Evolutionary conservation across 2,797 vertebrate species (phyloP).

Genomic region (Typhlichthys eigenmanni): DNA sequence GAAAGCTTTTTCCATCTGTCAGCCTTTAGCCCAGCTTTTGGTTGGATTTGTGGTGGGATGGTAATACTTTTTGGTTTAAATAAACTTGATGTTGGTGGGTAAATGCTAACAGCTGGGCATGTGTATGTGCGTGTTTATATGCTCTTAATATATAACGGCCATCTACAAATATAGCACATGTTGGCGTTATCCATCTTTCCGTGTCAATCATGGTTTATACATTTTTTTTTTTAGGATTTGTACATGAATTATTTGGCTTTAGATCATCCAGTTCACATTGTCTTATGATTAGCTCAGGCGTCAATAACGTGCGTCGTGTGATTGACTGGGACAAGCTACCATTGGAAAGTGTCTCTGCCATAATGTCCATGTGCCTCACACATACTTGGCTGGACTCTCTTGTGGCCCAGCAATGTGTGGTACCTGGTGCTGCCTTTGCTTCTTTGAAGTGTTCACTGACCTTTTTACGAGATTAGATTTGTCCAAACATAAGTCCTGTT

Average conservation of each 20-base stretch:
- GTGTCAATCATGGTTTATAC: neutral
- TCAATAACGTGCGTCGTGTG: slow-evolving; percentile 54
- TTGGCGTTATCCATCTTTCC: neutral
- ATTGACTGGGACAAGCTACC: slow-evolving; percentile 39
- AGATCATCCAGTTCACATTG: no score
- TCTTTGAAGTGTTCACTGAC: no score
- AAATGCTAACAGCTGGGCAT: slow-evolving; percentile 37
- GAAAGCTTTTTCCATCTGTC: slow-evolving; percentile 40
- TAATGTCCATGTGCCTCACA: no score
- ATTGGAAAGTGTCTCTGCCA: no score
- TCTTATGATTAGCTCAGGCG: slow-evolving; percentile 40
- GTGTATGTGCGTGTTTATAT: neutral
- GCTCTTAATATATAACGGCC: neutral
- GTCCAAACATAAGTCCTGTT: no score
- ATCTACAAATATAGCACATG: neutral
- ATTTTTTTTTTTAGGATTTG: no score
- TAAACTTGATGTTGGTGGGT: slow-evolving; percentile 27
- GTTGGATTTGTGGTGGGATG: slow-evolving; percentile 23
- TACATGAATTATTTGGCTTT: no score
- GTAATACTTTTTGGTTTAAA: slow-evolving; percentile 18
- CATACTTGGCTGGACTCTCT: no score
- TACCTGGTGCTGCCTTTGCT: no score
- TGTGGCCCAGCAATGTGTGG: no score
- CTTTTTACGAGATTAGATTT: no score
- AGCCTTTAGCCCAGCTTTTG: slow-evolving; percentile 39